These are phyloP conservation scores for Oscheius myriophilus DNA, from an alignment of 2,888 invertebrate genomes.

Conservation along the genomic window DNA sequence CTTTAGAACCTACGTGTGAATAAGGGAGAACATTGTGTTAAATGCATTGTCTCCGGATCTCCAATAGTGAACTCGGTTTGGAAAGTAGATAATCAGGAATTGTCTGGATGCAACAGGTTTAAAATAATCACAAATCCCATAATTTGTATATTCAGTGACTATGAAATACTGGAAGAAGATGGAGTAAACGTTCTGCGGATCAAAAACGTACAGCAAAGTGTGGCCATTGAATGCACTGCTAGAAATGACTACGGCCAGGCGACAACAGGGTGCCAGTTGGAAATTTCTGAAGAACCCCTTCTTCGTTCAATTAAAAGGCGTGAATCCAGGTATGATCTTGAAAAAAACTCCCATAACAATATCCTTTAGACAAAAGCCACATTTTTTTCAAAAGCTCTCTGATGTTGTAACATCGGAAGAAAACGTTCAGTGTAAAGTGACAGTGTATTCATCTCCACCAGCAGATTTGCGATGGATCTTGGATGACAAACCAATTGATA, in stretches of 20 bases:
- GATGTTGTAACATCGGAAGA: constrained; percentile 8
- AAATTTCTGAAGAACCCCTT: constrained; percentile 25
- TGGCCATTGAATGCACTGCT: constrained; percentile 10
- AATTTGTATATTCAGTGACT: too few species aligned
- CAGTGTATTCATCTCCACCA: constrained; percentile 8
- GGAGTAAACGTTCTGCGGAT: constrained; percentile 32
- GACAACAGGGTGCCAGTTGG: constrained; percentile 15
- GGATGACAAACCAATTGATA: constrained; percentile 7
- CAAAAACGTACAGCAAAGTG: not conserved
- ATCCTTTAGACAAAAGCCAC: constrained; percentile 27
- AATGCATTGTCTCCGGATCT: constrained; percentile 24
- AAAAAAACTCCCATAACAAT: not conserved
- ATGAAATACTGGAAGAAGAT: constrained; percentile 39
- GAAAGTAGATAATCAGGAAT: too few species aligned
- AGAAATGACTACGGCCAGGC: constrained; percentile 16
- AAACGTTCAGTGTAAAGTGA: constrained; percentile 4
- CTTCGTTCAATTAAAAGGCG: constrained; percentile 20
- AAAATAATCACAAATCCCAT: not conserved
- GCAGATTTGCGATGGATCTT: constrained; percentile 15
- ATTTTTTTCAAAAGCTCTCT: constrained; percentile 18
- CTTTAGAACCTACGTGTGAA: constrained; percentile 14
- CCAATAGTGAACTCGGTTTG: not conserved
- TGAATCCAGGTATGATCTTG: constrained; percentile 8
- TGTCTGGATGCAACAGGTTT: too few species aligned
- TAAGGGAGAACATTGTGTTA: constrained; percentile 4